These are phyloP conservation scores for Hypolimnas misippus DNA, from an alignment of 2,888 invertebrate species.

Conservation along the genomic window DNA sequence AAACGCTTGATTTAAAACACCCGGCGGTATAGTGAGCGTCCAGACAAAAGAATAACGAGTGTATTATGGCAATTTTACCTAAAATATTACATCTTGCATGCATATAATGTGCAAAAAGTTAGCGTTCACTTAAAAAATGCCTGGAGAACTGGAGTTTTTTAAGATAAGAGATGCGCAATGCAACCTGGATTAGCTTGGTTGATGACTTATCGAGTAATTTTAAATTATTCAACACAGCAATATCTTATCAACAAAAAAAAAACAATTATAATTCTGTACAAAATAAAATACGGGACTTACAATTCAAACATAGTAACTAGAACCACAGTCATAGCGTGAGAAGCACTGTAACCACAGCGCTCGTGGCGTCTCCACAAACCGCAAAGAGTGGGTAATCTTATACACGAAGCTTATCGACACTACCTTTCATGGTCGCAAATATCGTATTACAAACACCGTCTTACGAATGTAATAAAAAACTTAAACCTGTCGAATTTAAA, in stretches of 20 bases:
- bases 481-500: constrained; percentile 48
- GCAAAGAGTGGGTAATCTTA: constrained; percentile 80
- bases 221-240: too few species aligned
- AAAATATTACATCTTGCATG: constrained; percentile 14
- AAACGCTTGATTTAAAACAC: constrained; percentile 58
- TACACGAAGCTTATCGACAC: constrained; percentile 82
- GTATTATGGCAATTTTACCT: constrained; percentile 36
- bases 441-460: constrained; percentile 68
- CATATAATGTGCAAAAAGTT: constrained; percentile 16
- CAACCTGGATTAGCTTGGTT: neutral
- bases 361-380: constrained; percentile 77
- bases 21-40: constrained; percentile 61
- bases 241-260: neutral
- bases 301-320: constrained; percentile 55
- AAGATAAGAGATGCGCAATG: neutral
- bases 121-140: neutral
- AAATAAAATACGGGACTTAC: constrained; percentile 21
- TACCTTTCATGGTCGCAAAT: constrained; percentile 78
- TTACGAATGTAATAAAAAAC: constrained; percentile 40
- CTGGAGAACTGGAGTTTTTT: neutral
- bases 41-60: constrained; percentile 44
- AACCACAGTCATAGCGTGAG: constrained; percentile 69
- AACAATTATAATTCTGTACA: neutral
- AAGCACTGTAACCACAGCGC: constrained; percentile 76
- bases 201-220: neutral